phyloP scores from a whole-genome alignment of 2,888 invertebrate species.

The Drosophila multiciliata region DNA sequence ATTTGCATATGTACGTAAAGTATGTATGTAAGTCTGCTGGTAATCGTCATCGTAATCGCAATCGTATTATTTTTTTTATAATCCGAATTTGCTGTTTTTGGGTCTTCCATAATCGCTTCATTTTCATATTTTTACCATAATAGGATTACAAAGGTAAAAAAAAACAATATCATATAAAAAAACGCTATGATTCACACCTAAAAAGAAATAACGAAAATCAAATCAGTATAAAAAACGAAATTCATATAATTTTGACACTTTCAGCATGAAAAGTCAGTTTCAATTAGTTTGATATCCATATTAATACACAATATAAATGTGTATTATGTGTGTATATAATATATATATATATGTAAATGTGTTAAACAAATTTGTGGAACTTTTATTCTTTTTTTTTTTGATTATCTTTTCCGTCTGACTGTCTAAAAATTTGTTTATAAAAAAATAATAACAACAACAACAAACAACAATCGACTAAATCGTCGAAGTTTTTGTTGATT shows the following conservation, averaged over 20 bases:
- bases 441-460: slow-evolving; percentile 16
- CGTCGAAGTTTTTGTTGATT: slow-evolving; percentile 27
- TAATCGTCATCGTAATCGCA: slow-evolving; percentile 36
- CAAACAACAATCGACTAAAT: slow-evolving; percentile 23
- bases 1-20: not conserved
- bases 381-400: slow-evolving; percentile 28
- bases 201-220: slow-evolving; percentile 10
- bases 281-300: slow-evolving; percentile 40
- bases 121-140: slow-evolving; percentile 36
- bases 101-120: slow-evolving; percentile 22
- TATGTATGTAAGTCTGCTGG: slow-evolving; percentile 20
- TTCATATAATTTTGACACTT: slow-evolving; percentile 44
- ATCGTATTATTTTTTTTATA: slow-evolving; percentile 61
- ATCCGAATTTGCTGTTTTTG: slow-evolving; percentile 40
- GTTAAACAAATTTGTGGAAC: slow-evolving; percentile 38
- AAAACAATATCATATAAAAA: slow-evolving; percentile 4
- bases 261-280: slow-evolving; percentile 29
- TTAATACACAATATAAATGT: slow-evolving; percentile 6
- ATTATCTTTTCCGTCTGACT: slow-evolving; percentile 32
- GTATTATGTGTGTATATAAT: slow-evolving; percentile 10
- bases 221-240: slow-evolving; percentile 3
- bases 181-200: slow-evolving; percentile 36
- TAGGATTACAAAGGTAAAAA: slow-evolving; percentile 32
- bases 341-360: slow-evolving; percentile 44
- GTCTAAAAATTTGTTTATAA: slow-evolving; percentile 62